Conservation (phyloP, 1,140 invertebrate genomes). For the Cyclargus thomasi region DNA sequence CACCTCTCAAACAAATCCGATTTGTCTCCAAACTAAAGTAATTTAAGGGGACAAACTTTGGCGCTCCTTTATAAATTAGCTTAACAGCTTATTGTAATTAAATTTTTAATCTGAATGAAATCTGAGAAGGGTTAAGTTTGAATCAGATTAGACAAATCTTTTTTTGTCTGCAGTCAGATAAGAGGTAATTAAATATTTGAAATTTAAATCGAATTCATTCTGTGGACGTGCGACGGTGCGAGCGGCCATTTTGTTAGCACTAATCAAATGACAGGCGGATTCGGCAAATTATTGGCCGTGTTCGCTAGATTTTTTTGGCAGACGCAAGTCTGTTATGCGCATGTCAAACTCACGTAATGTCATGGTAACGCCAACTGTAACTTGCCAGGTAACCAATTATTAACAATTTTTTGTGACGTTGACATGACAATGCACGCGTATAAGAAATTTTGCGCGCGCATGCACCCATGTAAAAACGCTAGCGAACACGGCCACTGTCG, state of each 20-base stretch:
- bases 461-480: too few species aligned
- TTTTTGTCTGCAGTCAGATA: neutral
- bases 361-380: too few species aligned
- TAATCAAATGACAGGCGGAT: neutral
- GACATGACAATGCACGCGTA: too few species aligned
- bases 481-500: too few species aligned
- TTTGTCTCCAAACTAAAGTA: constrained; percentile 3
- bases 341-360: too few species aligned
- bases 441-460: too few species aligned
- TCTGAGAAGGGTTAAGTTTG: neutral
- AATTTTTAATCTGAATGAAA: neutral
- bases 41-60: neutral
- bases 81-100: neutral
- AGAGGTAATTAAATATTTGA: neutral
- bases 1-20: constrained; percentile 1
- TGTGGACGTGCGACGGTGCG: neutral
- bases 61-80: neutral
- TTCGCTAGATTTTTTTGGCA: too few species aligned
- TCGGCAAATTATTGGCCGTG: neutral
- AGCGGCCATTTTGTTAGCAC: neutral
- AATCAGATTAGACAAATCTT: neutral
- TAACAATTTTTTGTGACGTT: too few species aligned
- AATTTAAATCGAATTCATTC: neutral
- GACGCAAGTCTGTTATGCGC: too few species aligned
- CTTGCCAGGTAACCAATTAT: too few species aligned